These are phyloP conservation scores for Laothoe populi DNA, from an alignment of 2,888 invertebrate genomes.

Conservation along the genomic window DNA sequence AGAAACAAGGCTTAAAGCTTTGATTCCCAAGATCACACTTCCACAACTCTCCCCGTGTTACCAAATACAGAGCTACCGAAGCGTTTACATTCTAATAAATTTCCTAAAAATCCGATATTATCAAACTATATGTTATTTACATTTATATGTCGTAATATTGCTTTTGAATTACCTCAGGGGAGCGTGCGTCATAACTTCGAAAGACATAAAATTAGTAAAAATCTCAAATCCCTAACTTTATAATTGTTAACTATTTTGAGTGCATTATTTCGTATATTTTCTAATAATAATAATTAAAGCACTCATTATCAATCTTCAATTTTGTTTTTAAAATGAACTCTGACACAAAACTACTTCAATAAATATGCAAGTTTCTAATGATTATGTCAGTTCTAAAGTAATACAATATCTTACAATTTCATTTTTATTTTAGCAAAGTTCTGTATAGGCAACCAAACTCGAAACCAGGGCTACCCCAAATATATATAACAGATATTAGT, in stretches of 20 bases:
- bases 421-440: conserved; percentile 39
- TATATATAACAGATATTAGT: conserved; percentile 22
- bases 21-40: conserved; percentile 81
- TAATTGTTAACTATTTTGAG: conserved; percentile 75
- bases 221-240: conserved; percentile 78
- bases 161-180: conserved; percentile 83
- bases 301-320: conserved; percentile 77
- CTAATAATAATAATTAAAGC: conserved; percentile 78
- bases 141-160: conserved; percentile 84
- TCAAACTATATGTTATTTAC: conserved; percentile 83
- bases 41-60: conserved; percentile 68
- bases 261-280: conserved; percentile 70
- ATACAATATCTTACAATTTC: conserved; percentile 65
- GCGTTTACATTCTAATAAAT: conserved; percentile 79
- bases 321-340: conserved; percentile 75
- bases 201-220: conserved; percentile 77
- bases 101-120: conserved; percentile 83
- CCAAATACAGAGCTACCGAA: conserved; percentile 73
- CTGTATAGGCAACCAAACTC: conserved; percentile 54
- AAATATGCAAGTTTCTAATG: conserved; percentile 76
- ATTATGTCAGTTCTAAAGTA: conserved; percentile 74
- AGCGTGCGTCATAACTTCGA: conserved; percentile 77
- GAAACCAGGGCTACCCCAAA: conserved; percentile 17
- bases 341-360: conserved; percentile 63
- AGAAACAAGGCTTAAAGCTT: conserved; percentile 81